Conservation (phyloP, 2,888 invertebrate genomes). For the Meiosimyza decipiens region DNA sequence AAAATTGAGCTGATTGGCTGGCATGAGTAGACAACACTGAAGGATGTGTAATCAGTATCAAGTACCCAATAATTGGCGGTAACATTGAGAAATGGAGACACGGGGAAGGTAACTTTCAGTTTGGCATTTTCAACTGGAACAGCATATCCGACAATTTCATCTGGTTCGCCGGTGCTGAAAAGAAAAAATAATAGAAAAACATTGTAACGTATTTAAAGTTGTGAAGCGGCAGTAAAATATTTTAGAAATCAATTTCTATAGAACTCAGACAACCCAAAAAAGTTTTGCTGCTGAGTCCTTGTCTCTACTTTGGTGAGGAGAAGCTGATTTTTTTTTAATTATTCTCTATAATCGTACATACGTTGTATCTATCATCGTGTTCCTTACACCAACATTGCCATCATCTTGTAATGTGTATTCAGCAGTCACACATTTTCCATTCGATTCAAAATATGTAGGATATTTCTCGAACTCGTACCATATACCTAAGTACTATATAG, state of each 20-base stretch:
- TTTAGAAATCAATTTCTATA: no score
- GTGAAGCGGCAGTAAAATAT: no score
- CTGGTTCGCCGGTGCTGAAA: slow-evolving; percentile 34
- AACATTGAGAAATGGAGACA: slow-evolving; percentile 24
- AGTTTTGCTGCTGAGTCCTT: no score
- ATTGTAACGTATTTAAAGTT: no score
- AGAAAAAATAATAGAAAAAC: not conserved
- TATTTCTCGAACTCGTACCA: slow-evolving; percentile 82
- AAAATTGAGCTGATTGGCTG: slow-evolving; percentile 10
- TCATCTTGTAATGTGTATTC: slow-evolving; percentile 69
- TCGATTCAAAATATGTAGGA: slow-evolving; percentile 76
- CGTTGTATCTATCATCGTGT: slow-evolving; percentile 52
- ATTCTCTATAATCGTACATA: slow-evolving; percentile 20
- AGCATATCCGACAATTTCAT: slow-evolving; percentile 43
- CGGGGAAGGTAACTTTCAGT: slow-evolving; percentile 43
- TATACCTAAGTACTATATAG: slow-evolving; percentile 73
- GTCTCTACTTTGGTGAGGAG: no score
- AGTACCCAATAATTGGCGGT: slow-evolving; percentile 69
- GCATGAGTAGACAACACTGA: slow-evolving; percentile 73
- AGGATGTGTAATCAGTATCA: slow-evolving; percentile 71
- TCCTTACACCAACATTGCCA: slow-evolving; percentile 67
- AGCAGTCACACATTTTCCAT: slow-evolving; percentile 78
- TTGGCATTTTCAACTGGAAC: slow-evolving; percentile 40
- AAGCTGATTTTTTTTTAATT: no score
- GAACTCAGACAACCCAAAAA: no score